Conservation (phyloP, 2,888 invertebrate genomes). For the Rotaria macrura region DNA sequence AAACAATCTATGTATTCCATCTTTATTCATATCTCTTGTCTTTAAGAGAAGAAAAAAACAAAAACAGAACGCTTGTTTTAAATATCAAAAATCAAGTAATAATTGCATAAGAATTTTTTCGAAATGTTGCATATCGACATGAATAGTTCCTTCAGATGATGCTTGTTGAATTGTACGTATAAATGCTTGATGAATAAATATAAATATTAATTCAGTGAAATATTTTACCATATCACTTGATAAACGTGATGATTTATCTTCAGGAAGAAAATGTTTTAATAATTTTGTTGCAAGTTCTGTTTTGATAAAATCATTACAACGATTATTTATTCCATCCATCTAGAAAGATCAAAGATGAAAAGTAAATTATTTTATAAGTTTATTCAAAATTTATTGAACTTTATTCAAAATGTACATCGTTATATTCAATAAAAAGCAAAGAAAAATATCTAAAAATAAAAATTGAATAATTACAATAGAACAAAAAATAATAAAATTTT, state of each 20-base stretch:
- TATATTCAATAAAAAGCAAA: not conserved
- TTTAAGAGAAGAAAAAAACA: too few relatives aligned
- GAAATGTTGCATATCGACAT: not conserved
- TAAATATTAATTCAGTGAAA: not conserved
- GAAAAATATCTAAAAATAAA: not conserved
- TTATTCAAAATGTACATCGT: not conserved
- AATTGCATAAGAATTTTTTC: conserved; percentile 20
- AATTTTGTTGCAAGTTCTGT: not conserved
- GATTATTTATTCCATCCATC: not conserved
- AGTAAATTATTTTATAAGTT: too few relatives aligned
- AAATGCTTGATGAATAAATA: not conserved
- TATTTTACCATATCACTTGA: conserved; percentile 15
- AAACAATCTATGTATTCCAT: not conserved
- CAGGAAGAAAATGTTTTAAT: conserved; percentile 12
- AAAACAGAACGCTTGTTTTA: too few relatives aligned
- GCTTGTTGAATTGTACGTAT: not conserved
- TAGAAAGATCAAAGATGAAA: not conserved
- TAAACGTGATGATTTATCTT: conserved; percentile 13
- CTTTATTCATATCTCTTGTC: too few relatives aligned
- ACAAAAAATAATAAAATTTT: too few relatives aligned
- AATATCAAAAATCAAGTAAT: not conserved
- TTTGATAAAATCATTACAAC: not conserved
- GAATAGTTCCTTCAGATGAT: not conserved
- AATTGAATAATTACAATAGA: too few relatives aligned
- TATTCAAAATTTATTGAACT: too few relatives aligned